Evolutionary conservation across 2,113 vertebrate genomes (phyloP).

Genomic region (Channa argus): DNA sequence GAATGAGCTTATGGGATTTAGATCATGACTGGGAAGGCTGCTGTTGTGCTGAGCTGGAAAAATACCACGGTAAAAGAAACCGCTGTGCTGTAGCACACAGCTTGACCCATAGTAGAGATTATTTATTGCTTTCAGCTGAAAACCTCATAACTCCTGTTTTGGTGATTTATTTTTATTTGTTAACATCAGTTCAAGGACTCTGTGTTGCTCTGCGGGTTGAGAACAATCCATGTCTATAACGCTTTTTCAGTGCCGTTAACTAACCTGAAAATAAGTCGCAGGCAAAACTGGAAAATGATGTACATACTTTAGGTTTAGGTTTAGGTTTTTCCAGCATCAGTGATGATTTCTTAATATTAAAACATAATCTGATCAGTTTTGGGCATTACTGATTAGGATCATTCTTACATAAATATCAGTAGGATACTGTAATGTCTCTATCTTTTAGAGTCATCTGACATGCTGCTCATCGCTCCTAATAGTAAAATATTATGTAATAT

Average conservation of each 20-base stretch:
- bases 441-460: too few relatives aligned
- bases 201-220: conserved; percentile 1
- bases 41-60: conserved; percentile 64
- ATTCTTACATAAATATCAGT: background rate
- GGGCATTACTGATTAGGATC: too few relatives aligned
- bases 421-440: conserved; percentile 14
- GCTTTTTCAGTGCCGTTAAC: conserved; percentile 12
- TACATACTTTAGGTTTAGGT: too few relatives aligned
- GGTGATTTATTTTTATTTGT: conserved; percentile 61
- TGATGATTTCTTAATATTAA: too few relatives aligned
- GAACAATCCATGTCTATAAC: conserved; percentile 2
- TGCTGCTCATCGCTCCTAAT: conserved; percentile 18
- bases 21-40: conserved; percentile 50
- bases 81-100: conserved; percentile 48
- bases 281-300: background rate
- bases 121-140: conserved; percentile 69
- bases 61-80: conserved; percentile 62
- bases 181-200: conserved; percentile 55
- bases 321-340: too few relatives aligned
- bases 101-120: conserved; percentile 58
- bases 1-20: conserved; percentile 62
- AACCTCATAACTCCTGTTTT: conserved; percentile 53
- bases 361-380: too few relatives aligned
- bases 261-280: conserved; percentile 14
- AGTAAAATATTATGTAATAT: background rate